These are phyloP conservation scores for Geopemphigus sp. DNA, from an alignment of 1,140 invertebrate species.

Conservation along the genomic window DNA sequence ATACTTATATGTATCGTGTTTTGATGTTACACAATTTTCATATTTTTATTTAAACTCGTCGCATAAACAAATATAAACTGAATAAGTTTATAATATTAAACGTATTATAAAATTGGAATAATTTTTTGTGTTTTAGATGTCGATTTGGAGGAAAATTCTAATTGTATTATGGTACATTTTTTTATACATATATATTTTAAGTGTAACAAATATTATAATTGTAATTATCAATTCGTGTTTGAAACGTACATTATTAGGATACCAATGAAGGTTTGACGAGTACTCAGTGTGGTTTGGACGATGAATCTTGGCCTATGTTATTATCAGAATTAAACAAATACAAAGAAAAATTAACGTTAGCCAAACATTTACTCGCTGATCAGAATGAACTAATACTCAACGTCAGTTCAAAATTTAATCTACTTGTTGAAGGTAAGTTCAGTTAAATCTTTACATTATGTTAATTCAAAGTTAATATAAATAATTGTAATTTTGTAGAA, in stretches of 20 bases:
- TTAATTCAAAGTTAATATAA: too few relatives aligned
- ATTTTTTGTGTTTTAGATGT: constrained; percentile 26
- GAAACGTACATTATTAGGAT: constrained; percentile 30
- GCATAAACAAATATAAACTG: too few relatives aligned
- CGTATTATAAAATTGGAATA: neutral
- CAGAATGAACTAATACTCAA: constrained; percentile 32
- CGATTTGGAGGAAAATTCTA: constrained; percentile 14
- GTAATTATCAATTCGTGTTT: neutral
- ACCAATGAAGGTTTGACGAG: constrained; percentile 4
- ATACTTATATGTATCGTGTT: too few relatives aligned
- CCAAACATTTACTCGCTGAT: constrained; percentile 40
- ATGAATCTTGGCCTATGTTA: constrained; percentile 42
- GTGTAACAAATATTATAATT: neutral
- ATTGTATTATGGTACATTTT: constrained; percentile 32
- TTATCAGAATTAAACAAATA: constrained; percentile 36
- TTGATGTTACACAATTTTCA: too few relatives aligned
- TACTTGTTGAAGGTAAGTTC: constrained; percentile 35
- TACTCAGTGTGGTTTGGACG: constrained; percentile 13
- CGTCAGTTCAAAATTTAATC: constrained; percentile 27
- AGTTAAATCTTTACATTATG: neutral
- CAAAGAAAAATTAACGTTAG: constrained; percentile 45
- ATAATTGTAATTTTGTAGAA: neutral
- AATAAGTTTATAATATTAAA: too few relatives aligned
- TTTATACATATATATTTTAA: neutral
- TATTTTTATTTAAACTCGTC: too few relatives aligned